Evolutionary conservation across 2,888 invertebrate species (phyloP), one percentile per base, ranked within the genome.

Genomic region (Mesopsocus fuscifrons): DNA sequence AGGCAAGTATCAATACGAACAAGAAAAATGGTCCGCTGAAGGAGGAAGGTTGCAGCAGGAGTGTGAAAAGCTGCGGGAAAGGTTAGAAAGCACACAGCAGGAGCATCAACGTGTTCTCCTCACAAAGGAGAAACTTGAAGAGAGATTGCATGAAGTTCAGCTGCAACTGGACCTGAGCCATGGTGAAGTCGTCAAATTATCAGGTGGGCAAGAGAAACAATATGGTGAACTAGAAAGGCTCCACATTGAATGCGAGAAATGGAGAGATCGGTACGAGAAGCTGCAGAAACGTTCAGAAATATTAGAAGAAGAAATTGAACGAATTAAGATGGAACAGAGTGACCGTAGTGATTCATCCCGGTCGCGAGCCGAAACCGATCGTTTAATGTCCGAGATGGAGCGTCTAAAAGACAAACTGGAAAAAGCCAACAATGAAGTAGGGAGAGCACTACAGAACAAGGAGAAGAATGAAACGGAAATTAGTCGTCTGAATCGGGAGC

Each of bases 211-310:
- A 58, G 87, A 87, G 52, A 81, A 83, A 56, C 80, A 82, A 58
- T 69, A 83, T 32, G 65, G 71, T 49, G 84, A 87, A 54, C 67
- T 84, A 53, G 88, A 84, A 59, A 69, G 85, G 35, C 77, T 85
- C 50, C 77, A 83, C 55, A 84, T 88, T 57, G 88, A 88, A 63
- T 77, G 83, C 52, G 88, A 88, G 57, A 88, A 88, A 64, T 74
- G 85, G 48, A 71, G 83, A 52, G 88, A 88, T 54, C 71, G 84
- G 48, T 77, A 84, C 58, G 88, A 88, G 56, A 84, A 85, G 63
- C 63, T 85, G n/a, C 77, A 78, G 53, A 59, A 72, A 44, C 72
- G 74, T 49, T 68, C 73, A 42, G 79, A 79, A 44, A 74, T 74
- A 53, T 59, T 77, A 45, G 78, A 79, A 53, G 59, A 59, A 49